Evolutionary conservation across 2,797 vertebrate genomes (phyloP).

Genomic region (Orientallactaga sibirica): DNA sequence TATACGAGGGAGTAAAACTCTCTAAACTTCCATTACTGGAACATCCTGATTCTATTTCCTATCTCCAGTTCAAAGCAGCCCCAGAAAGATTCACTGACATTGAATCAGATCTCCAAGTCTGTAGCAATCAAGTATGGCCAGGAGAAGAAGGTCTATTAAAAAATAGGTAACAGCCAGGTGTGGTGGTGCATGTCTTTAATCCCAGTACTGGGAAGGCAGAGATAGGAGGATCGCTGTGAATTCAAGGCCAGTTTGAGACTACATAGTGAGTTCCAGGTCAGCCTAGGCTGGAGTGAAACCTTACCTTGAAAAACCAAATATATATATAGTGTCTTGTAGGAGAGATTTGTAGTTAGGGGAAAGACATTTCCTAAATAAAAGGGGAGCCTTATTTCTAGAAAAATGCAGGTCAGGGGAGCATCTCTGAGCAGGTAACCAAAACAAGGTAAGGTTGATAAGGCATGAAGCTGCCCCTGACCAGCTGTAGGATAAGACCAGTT

Average conservation of each 20-base stretch:
- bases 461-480: neutral
- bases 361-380: neutral
- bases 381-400: neutral
- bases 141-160: neutral
- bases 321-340: neutral
- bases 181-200: too few relatives aligned
- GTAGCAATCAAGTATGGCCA: neutral
- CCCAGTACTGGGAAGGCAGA: too few relatives aligned
- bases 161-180: too few relatives aligned
- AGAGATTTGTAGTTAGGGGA: neutral
- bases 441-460: neutral
- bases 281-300: too few relatives aligned
- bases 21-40: neutral
- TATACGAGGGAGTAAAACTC: neutral
- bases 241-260: too few relatives aligned
- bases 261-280: too few relatives aligned
- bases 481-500: neutral
- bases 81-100: neutral
- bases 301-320: too few relatives aligned
- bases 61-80: conserved; percentile 5
- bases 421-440: too few relatives aligned
- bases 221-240: too few relatives aligned
- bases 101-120: neutral
- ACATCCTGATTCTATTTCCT: neutral
- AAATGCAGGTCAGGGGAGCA: neutral